Percentiles rank a stretch among this genome's conserved stretches.
These are phyloP conservation scores for Cephus rjabovi DNA, from an alignment of 2,888 invertebrate species.

Conservation along the genomic window DNA sequence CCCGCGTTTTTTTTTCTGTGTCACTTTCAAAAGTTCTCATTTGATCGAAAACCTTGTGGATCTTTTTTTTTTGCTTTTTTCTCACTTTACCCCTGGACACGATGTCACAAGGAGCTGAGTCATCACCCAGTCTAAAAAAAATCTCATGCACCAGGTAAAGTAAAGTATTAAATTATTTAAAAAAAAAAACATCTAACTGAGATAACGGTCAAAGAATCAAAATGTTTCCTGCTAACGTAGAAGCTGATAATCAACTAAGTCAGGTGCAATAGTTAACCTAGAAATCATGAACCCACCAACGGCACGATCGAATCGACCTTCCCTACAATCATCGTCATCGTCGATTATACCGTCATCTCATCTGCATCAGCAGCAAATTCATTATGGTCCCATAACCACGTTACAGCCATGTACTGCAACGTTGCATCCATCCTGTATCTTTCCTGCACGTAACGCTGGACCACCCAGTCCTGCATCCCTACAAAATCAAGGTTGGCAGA, in stretches of 20 bases:
- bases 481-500: slow-evolving; percentile 45
- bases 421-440: slow-evolving; percentile 49
- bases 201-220: background rate
- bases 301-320: slow-evolving; percentile 49
- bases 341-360: slow-evolving; percentile 28
- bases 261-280: background rate
- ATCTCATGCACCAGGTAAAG: background rate
- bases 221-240: background rate
- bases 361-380: slow-evolving; percentile 44
- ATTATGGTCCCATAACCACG: slow-evolving; percentile 52
- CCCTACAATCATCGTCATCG: slow-evolving; percentile 32
- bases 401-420: slow-evolving; percentile 47
- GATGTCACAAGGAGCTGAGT: background rate
- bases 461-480: slow-evolving; percentile 35
- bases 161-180: background rate
- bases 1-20: background rate
- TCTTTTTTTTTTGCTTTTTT: background rate
- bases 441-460: slow-evolving; percentile 41
- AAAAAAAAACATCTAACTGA: background rate
- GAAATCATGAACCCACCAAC: slow-evolving; percentile 55
- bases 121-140: background rate
- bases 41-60: background rate
- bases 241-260: background rate
- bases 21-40: background rate
- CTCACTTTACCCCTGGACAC: background rate